Evolutionary conservation across 92 coral and sea anemone species (phyloP), one percentile per base, ranked within the genome.

Genomic region (Plumapathes pennacea): DNA sequence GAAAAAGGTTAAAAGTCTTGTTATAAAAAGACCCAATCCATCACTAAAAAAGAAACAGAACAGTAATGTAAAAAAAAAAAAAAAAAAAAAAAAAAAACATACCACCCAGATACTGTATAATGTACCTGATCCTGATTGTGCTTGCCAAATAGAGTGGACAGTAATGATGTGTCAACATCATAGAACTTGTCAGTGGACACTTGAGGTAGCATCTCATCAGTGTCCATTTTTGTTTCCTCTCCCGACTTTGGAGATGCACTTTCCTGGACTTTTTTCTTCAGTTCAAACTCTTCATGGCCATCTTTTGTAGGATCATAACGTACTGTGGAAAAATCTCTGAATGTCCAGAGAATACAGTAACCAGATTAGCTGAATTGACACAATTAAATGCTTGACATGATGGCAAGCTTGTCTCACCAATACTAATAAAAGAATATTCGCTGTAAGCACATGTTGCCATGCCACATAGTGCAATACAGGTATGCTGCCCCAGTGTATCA

Each of bases 251-350:
- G 54, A 25, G 72, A 62, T 53, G 71, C 67, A 29, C 48, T 29
- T 28, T 14, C 57, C 24, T 31, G 19, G 31, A 11, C 40, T 6
- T 10, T 24, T 21, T 54, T 61, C 40, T 56, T 71, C 42, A 88
- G 86, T 45, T 88, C 99, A 74, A 72, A 88, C 59, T 80, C 72
- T 22, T 56, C 72, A 62, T 94, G 99, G 65, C 88, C 99, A 29
- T 89, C 90, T 54, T 90, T 78, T 5, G 72, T 72, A 5, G 99
- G 99, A 56, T 94, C 99, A 27, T 94, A 94, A 52, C 54, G 99
- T 9, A 86, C 63, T 36, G 71, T 15, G 13, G 62, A 50, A 11
- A 81, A 80, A 57, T 72, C 78, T 43, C 99, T 84, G 62, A 34
- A 49, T 43, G 64, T 30, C 5, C 10, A 39, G 25, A 29, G 32